Evolutionary conservation across 2,888 invertebrate species (phyloP).

Genomic region (Drosophila melanosoma): DNA sequence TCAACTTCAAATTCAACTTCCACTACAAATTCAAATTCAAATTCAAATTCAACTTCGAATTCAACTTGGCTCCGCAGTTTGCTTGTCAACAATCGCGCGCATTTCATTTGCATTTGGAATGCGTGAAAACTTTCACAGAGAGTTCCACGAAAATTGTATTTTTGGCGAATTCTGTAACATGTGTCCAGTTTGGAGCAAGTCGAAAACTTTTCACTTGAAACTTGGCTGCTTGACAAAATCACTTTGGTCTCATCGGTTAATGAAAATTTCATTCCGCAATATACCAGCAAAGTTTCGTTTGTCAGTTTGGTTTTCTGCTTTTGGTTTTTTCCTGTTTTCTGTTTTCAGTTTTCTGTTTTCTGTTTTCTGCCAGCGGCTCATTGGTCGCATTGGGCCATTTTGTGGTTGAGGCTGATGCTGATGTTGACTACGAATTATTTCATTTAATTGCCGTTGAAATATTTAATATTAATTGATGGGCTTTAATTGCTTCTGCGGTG

Average conservation of each 20-base stretch:
- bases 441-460: constrained; percentile 78
- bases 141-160: constrained; percentile 67
- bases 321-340: background rate
- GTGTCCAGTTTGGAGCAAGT: constrained; percentile 74
- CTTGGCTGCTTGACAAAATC: constrained; percentile 59
- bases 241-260: constrained; percentile 77
- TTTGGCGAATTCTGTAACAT: constrained; percentile 78
- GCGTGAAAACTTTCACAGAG: constrained; percentile 63
- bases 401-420: constrained; percentile 51
- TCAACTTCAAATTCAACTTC: constrained; percentile 26
- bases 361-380: constrained; percentile 34
- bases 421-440: constrained; percentile 58
- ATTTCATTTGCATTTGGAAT: constrained; percentile 77
- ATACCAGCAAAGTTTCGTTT: constrained; percentile 58
- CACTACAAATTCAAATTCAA: constrained; percentile 3
- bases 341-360: background rate
- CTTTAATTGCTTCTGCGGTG: constrained; percentile 69
- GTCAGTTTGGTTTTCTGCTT: constrained; percentile 9
- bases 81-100: constrained; percentile 74
- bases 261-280: constrained; percentile 71
- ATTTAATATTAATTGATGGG: constrained; percentile 81
- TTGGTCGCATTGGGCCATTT: constrained; percentile 44
- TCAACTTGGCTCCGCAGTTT: constrained; percentile 17
- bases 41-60: constrained; percentile 28
- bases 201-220: constrained; percentile 73